Evolutionary conservation across 2,888 invertebrate species (phyloP).

Genomic region (Acrocera orbiculus): DNA sequence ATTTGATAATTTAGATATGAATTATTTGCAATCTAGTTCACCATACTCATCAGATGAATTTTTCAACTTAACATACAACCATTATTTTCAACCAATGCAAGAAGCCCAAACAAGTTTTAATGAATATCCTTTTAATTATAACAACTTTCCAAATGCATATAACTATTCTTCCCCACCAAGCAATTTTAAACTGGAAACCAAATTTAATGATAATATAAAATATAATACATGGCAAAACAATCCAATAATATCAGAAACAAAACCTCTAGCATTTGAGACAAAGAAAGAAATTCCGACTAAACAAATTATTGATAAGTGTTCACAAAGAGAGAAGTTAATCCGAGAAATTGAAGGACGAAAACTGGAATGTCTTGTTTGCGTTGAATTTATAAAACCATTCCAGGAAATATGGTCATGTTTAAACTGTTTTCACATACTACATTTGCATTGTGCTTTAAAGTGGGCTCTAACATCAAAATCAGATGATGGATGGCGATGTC

Average conservation of each 20-base stretch:
- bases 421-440: constrained; percentile 84
- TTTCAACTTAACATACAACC: no score
- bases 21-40: no score
- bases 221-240: no score
- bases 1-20: no score
- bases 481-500: constrained; percentile 84
- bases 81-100: no score
- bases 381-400: constrained; percentile 61
- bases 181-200: background rate
- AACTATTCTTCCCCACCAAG: background rate
- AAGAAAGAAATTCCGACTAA: no score
- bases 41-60: no score
- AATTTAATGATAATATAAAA: constrained; percentile 3
- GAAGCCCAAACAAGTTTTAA: no score
- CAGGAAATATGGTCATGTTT: constrained; percentile 81
- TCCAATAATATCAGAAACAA: constrained; percentile 12
- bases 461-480: constrained; percentile 78
- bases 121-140: no score
- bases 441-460: constrained; percentile 73
- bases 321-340: constrained; percentile 67
- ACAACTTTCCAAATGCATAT: no score
- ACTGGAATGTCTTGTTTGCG: constrained; percentile 90
- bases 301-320: constrained; percentile 33
- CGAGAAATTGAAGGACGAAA: constrained; percentile 66
- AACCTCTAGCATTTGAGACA: no score